Evolutionary conservation across 2,797 vertebrate genomes (phyloP).

Genomic region (Premnoplex brunnescens): DNA sequence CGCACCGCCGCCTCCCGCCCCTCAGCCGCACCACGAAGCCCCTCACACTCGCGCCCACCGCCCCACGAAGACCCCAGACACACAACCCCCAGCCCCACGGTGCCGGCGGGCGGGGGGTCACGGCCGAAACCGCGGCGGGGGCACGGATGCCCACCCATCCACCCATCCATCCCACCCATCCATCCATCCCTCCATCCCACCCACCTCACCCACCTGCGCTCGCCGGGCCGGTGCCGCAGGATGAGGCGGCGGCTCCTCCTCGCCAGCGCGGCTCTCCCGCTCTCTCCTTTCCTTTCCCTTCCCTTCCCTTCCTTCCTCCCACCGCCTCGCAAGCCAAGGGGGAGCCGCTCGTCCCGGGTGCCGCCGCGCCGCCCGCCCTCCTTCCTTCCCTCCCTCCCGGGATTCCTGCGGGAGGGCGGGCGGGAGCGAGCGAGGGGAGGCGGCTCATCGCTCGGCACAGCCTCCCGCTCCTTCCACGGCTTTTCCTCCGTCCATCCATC

Average conservation of each 20-base stretch:
- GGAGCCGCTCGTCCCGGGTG: background rate
- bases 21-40: background rate
- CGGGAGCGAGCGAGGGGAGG: background rate
- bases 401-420: conserved; percentile 37
- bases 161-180: background rate
- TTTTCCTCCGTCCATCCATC: background rate
- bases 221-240: conserved; percentile 46
- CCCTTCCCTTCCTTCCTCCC: background rate
- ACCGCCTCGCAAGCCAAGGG: background rate
- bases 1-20: background rate
- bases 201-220: conserved; percentile 46
- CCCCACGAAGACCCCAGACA: background rate
- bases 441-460: background rate
- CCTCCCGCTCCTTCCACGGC: background rate
- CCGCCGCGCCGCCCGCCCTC: background rate
- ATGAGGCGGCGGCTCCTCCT: conserved; percentile 7
- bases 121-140: background rate
- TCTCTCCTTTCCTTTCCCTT: background rate
- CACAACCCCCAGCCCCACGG: background rate
- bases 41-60: background rate
- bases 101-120: background rate
- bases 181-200: background rate
- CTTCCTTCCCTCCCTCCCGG: background rate
- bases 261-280: background rate
- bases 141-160: background rate